phyloP scores from a whole-genome alignment of 2,888 invertebrate species.

The Siphonodentalium dalli region DNA sequence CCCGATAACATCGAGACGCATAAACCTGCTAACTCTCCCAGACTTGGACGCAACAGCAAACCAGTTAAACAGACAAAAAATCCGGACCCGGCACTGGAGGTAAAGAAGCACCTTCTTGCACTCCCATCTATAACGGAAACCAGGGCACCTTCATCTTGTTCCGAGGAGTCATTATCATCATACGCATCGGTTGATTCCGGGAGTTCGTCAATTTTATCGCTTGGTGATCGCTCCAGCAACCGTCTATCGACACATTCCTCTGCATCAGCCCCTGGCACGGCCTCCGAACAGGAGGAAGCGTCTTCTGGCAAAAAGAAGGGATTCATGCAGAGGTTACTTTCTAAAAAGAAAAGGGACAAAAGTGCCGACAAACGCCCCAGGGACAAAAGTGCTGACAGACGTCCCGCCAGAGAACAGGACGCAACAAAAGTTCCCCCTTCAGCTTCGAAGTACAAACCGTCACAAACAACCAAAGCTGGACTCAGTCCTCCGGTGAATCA shows the following conservation, averaged over 20 bases:
- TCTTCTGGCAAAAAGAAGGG: constrained; percentile 35
- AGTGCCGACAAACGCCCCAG: no score
- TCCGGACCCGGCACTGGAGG: constrained; percentile 18
- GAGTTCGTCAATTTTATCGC: constrained; percentile 9
- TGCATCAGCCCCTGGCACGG: neutral
- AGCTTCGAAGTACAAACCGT: no score
- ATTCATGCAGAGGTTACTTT: constrained; percentile 54
- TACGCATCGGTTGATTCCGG: constrained; percentile 22
- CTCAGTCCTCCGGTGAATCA: no score
- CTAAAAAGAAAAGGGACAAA: constrained; percentile 54
- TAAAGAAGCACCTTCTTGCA: constrained; percentile 12
- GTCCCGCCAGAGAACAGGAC: no score
- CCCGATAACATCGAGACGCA: constrained; percentile 50
- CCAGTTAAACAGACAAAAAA: constrained; percentile 28
- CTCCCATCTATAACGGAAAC: constrained; percentile 37
- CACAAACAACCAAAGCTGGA: no score
- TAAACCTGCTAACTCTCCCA: constrained; percentile 10
- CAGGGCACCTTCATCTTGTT: constrained; percentile 35
- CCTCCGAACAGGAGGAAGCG: constrained; percentile 35
- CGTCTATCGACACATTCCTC: no score
- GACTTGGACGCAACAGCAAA: constrained; percentile 28
- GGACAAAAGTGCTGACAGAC: no score
- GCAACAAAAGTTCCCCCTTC: no score
- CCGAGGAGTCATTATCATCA: constrained; percentile 30
- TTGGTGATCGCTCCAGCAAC: constrained; percentile 7